Base-by-base conservation (phyloP, 1,140 invertebrate genomes). In the Zaprionus inermis region DNA sequence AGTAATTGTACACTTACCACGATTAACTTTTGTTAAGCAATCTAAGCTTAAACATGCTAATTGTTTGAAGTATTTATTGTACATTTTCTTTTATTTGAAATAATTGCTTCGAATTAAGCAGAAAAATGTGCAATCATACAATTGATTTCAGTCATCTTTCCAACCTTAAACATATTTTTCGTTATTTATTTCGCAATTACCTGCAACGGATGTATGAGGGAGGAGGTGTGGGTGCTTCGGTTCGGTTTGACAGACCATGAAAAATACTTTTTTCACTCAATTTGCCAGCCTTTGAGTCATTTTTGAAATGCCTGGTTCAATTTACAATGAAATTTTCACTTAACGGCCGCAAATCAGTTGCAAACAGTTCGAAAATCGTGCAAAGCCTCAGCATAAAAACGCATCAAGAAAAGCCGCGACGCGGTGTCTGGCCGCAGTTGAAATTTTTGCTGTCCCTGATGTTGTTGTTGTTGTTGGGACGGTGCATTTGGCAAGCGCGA, bases 261-360 rank as follows among this genome's bases (percentile, higher is more conserved):
- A 76, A 78, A 67, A 76, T 78, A 57, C 72, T 63, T 68, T 76
- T 74, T 75, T 63, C 58, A 79, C 34, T 79, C 72, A 76, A 76
- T 79, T 79, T 72, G 58, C 36, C 32, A 51, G 59, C 67, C 55
- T 79, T 88, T 81, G 54, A 71, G 56, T 83, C 74, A 88, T 88
- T 64, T 67, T 88, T 88, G 52, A 83, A 83, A 88, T 83, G 56
- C 77, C 70, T 24, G 34, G 51, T 57, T 64, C 66, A 66, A 82
- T 81, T 78, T 85, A 56, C 67, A 74, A 74, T 69, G 76, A 63
- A 68, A 76, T 74, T 82, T 86, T 88, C 83, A 86, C 83, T 86
- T 78, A 79, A 80, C 73, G 36, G 67, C 83, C 83, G 67, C 84
- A 79, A 83, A 83, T 77, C 82, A 79, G 79, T 72, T 54, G 69